Evolutionary conservation across 2,113 vertebrate species (phyloP).

Genomic region (Podarcis raffonei): DNA sequence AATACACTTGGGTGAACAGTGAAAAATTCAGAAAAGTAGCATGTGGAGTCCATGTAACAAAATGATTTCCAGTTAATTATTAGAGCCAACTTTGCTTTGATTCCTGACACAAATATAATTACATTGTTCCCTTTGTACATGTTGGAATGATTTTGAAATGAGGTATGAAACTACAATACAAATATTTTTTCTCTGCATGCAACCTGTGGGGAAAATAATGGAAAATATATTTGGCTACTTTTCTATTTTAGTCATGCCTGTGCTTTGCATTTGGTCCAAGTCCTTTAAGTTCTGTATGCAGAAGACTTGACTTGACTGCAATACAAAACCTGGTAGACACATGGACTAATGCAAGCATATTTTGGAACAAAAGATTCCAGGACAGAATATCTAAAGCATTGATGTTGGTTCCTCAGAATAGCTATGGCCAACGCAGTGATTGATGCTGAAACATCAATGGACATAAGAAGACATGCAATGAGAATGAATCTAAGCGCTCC

Average conservation of each 20-base stretch:
- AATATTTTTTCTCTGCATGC: neutral
- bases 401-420: neutral
- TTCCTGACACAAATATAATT: neutral
- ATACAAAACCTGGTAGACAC: neutral
- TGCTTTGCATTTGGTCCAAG: neutral
- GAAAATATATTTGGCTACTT: neutral
- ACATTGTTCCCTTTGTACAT: neutral
- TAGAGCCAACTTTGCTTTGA: neutral
- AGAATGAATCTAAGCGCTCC: neutral
- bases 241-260: neutral
- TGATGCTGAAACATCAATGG: neutral
- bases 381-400: neutral
- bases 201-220: neutral
- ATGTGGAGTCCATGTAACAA: neutral
- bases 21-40: slow-evolving; percentile 7
- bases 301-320: neutral
- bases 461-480: neutral
- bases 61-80: neutral
- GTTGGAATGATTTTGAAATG: neutral
- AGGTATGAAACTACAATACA: neutral
- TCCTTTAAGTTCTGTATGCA: neutral
- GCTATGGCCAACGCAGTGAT: neutral
- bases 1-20: neutral
- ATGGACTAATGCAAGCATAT: neutral
- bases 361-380: neutral